Conservation (phyloP, 2,113 vertebrate genomes). For the Pomatostomus ruficeps region DNA sequence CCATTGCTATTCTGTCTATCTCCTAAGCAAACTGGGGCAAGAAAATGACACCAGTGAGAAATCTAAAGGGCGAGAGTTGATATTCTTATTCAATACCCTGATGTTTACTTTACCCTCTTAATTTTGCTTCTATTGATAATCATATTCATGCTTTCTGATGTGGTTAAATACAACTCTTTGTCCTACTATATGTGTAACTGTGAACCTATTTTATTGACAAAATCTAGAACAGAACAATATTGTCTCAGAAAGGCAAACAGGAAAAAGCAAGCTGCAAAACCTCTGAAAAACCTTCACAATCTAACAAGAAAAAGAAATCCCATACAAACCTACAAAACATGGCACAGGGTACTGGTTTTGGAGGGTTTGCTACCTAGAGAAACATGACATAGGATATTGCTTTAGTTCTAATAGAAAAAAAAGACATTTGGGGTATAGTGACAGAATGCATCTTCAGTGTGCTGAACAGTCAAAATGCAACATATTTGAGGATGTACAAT, state of each 20-base stretch:
- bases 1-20: neutral
- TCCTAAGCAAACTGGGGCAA: neutral
- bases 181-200: neutral
- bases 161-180: neutral
- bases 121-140: neutral
- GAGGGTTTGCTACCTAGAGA: neutral
- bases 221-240: neutral
- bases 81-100: neutral
- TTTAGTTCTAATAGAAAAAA: neutral
- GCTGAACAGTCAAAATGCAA: neutral
- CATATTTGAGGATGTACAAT: neutral
- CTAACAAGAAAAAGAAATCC: neutral
- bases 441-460: neutral
- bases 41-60: neutral
- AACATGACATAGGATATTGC: accelerated
- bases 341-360: accelerated
- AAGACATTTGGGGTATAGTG: neutral
- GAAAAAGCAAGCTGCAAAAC: neutral
- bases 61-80: neutral
- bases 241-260: neutral
- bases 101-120: neutral
- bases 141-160: neutral
- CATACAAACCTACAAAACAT: neutral
- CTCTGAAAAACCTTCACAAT: neutral
- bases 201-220: neutral